Evolutionary conservation across 2,888 invertebrate species (phyloP).

Genomic region (Meiosimyza platycephala): DNA sequence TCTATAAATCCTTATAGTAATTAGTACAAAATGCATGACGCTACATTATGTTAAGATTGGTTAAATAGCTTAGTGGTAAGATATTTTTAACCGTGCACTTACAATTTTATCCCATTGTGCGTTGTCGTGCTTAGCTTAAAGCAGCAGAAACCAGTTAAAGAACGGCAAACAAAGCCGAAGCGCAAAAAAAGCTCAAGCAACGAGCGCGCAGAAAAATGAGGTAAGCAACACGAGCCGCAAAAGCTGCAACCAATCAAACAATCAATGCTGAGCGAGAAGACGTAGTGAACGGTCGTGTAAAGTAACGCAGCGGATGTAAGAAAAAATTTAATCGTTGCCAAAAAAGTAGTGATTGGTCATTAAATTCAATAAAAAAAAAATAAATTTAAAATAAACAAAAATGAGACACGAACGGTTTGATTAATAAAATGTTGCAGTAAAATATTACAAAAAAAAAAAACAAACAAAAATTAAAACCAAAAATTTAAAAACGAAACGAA

Average conservation of each 20-base stretch:
- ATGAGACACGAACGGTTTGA: constrained; percentile 4
- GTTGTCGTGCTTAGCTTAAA: no score
- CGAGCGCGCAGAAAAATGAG: not conserved
- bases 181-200: constrained; percentile 15
- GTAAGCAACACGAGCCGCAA: constrained; percentile 23
- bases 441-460: not conserved
- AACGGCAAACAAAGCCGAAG: not conserved
- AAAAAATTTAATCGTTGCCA: constrained; percentile 13
- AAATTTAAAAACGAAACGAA: constrained; percentile 19
- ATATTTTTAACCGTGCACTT: no score
- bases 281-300: constrained; percentile 33
- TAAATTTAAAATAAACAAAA: constrained; percentile 5
- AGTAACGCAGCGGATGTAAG: constrained; percentile 13
- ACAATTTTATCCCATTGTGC: no score
- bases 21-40: no score
- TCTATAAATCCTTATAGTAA: no score
- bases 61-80: no score
- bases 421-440: not conserved
- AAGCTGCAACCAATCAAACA: not conserved
- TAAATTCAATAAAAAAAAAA: constrained; percentile 17
- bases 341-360: not conserved
- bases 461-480: not conserved
- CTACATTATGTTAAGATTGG: no score
- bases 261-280: constrained; percentile 29
- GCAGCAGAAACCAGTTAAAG: constrained; percentile 18